A percentile compares a stretch with the other conserved stretches of the same genome.
Evolutionary conservation across 1,140 invertebrate species (phyloP).

Genomic region (Varroa destructor): DNA sequence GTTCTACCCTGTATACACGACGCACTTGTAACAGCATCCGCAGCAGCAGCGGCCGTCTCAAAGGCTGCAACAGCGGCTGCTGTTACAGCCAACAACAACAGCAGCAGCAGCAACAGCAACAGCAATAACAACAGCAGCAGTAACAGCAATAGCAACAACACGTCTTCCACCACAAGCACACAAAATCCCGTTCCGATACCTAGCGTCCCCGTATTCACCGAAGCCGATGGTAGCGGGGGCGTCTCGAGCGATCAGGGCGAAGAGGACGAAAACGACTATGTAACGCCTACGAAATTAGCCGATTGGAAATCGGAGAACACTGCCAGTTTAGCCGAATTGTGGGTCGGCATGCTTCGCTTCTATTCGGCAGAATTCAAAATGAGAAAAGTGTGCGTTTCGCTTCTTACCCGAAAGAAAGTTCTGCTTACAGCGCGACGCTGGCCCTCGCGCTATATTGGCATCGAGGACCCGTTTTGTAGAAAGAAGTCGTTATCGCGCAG

Average conservation of each 20-base stretch:
- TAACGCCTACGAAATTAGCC: not conserved
- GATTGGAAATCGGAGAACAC: constrained; percentile 40
- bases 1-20: constrained; percentile 39
- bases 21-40: not conserved
- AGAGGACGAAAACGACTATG: constrained; percentile 31
- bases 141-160: too few relatives aligned
- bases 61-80: too few relatives aligned
- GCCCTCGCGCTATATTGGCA: constrained; percentile 7
- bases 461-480: constrained; percentile 10
- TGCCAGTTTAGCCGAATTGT: constrained; percentile 45
- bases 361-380: constrained; percentile 47
- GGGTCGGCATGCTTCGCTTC: constrained; percentile 47
- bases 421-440: not conserved
- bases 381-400: constrained; percentile 20
- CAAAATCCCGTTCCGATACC: too few relatives aligned
- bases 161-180: too few relatives aligned
- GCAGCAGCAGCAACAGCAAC: too few relatives aligned
- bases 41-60: too few relatives aligned
- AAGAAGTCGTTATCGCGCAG: constrained; percentile 8
- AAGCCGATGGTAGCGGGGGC: too few relatives aligned
- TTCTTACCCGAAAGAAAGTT: not conserved
- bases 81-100: too few relatives aligned
- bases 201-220: too few relatives aligned
- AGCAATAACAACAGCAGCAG: too few relatives aligned
- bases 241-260: constrained; percentile 4